Percentiles rank a stretch among this genome's conserved stretches.
Conservation (phyloP, 2,113 vertebrate genomes). For the Syngnathus floridae region DNA sequence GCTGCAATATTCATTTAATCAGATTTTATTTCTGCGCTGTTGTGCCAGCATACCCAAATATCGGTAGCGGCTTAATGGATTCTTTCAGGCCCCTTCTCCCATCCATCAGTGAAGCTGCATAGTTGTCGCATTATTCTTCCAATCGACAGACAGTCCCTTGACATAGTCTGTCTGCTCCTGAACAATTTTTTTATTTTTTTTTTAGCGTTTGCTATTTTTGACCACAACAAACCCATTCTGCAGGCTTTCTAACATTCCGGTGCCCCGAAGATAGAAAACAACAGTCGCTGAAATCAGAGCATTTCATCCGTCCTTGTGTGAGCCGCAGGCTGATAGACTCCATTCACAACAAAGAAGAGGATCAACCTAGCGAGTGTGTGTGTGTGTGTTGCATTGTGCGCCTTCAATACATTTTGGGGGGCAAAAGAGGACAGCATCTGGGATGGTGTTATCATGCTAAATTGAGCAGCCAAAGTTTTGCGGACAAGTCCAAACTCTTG, state of each 20-base stretch:
- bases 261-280: slow-evolving; percentile 41
- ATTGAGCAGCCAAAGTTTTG: slow-evolving; percentile 3
- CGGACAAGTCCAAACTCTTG: slow-evolving; percentile 10
- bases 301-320: slow-evolving; percentile 39
- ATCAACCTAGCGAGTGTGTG: slow-evolving; percentile 39
- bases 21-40: background rate
- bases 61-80: background rate
- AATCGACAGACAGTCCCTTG: background rate
- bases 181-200: background rate
- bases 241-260: slow-evolving; percentile 43
- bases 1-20: background rate
- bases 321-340: slow-evolving; percentile 44
- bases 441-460: slow-evolving; percentile 18
- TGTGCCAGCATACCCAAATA: background rate
- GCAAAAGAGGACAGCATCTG: slow-evolving; percentile 12
- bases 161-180: background rate
- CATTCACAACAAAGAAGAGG: slow-evolving; percentile 58
- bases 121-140: background rate
- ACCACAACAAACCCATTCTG: slow-evolving; percentile 26
- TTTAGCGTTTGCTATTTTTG: slow-evolving; percentile 26
- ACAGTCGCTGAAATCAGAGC: slow-evolving; percentile 41
- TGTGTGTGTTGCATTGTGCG: slow-evolving; percentile 28
- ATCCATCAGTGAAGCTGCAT: background rate
- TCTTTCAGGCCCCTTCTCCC: background rate
- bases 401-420: slow-evolving; percentile 14